A percentile compares a stretch with the other conserved stretches of the same genome.
Evolutionary conservation across 2,797 vertebrate species (phyloP).

Genomic region (Typhlichthys eigenmanni): DNA sequence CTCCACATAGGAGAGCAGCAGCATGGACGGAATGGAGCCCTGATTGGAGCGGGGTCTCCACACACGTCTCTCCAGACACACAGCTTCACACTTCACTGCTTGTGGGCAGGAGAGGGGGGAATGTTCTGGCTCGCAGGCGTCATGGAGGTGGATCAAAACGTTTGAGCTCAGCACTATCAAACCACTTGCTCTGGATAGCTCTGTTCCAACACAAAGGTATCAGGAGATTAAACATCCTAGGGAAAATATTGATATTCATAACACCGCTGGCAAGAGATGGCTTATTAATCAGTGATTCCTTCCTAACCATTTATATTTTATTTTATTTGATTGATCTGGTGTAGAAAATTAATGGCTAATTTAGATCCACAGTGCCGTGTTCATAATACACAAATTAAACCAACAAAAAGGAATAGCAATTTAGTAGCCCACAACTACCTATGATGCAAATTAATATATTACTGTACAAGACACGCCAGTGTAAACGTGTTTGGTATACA

Average conservation of each 20-base stretch:
- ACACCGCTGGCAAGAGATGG: conserved; percentile 69
- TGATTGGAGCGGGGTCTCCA: conserved; percentile 56
- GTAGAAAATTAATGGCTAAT: conserved; percentile 52
- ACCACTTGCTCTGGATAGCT: conserved; percentile 53
- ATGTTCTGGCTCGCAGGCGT: conserved; percentile 50
- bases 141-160: conserved; percentile 71
- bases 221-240: conserved; percentile 76
- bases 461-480: conserved; percentile 3
- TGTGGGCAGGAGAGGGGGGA: conserved; percentile 55
- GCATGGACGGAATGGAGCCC: conserved; percentile 45
- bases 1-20: conserved; percentile 14
- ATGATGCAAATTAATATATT: conserved; percentile 29
- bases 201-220: conserved; percentile 74
- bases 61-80: conserved; percentile 35
- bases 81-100: conserved; percentile 31
- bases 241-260: conserved; percentile 74
- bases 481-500: too few species aligned
- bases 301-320: conserved; percentile 48
- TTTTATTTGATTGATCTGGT: conserved; percentile 61
- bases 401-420: conserved; percentile 27
- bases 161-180: conserved; percentile 57
- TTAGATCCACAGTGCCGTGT: conserved; percentile 41
- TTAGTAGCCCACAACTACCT: conserved; percentile 29
- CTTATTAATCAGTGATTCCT: conserved; percentile 78
- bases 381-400: conserved; percentile 43